Evolutionary conservation across 2,888 invertebrate species (phyloP), one percentile per base, ranked within the genome.

Genomic region (Pseudococcus jackbeardsleyi): DNA sequence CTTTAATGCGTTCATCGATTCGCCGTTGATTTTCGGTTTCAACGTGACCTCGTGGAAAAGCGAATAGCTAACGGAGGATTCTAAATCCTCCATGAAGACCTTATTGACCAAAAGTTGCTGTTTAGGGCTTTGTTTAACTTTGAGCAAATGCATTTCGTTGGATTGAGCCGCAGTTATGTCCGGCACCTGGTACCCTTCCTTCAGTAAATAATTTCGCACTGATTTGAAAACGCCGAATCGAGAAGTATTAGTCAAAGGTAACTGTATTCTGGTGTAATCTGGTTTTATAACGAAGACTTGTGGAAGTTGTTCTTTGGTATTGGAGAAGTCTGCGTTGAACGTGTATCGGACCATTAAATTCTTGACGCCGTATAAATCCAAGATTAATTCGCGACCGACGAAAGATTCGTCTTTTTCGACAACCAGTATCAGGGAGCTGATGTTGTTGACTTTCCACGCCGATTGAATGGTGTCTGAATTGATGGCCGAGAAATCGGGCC

Each of bases 11-110:
- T 93, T 91, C 87, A 98, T 91, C 89, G 94, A 93, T 89, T 96
- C 95, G 0, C 95, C 96, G 26, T 92, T 92, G 84, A 99, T 95
- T 91, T 94, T 94, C 68, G 94, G 92, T 84, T 88, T 89, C 89
- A 95, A 93, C 4, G 95, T 94, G 42, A 99, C 94, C 93, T 99
- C 99, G 90, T 96, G 96, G 90, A 94, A 94, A 39, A 99, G 92
- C 84, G 96, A 95, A 91, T 96, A 96, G 90, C 94, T 94, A n/a
- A 99, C 91, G 0, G 97, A 95, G 90, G 95, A 96, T 92, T 98
- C 97, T 89, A 99, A 92, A 92, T 99, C 99, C 90, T 95, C 94
- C 92, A 96, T 96, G 91, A 96, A 97, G 0, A 98, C 93, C 7
- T 93, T 91, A 91, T 96, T 94, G 11, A 88, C 82, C 19, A 82